phyloP scores from a whole-genome alignment of 2,797 vertebrate species.

The Pangasius krempfi region DNA sequence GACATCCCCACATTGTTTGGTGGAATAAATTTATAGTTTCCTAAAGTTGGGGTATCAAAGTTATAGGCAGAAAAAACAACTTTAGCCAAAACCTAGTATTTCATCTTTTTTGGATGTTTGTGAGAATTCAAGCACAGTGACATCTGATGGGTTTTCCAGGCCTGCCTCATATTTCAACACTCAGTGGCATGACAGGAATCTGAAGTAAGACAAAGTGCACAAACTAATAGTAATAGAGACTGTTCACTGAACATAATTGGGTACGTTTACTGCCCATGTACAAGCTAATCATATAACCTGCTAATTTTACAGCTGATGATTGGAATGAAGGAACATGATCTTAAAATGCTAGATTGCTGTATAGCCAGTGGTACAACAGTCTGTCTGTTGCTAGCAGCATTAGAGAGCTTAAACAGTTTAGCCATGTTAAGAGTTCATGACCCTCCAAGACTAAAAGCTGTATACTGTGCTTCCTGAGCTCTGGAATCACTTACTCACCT shows the following conservation, averaged over 20 bases:
- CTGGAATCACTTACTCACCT: constrained; percentile 16
- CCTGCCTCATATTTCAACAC: neutral
- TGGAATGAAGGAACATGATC: neutral
- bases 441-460: neutral
- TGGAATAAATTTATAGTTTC: neutral
- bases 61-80: neutral
- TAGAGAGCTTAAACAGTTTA: constrained; percentile 42
- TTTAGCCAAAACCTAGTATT: neutral
- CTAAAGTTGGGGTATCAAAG: neutral
- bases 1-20: neutral
- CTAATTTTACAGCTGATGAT: neutral
- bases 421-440: constrained; percentile 19
- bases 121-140: neutral
- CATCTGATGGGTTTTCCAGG: neutral
- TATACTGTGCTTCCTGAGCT: constrained; percentile 14
- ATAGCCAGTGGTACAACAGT: neutral
- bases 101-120: neutral
- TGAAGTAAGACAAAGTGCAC: neutral
- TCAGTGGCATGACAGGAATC: neutral
- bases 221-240: neutral
- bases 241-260: neutral
- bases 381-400: constrained; percentile 8
- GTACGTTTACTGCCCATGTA: neutral
- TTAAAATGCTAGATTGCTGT: neutral
- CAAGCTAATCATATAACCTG: neutral